A percentile compares a stretch with the other conserved stretches of the same genome.
These are phyloP conservation scores for Artemia sp. DNA, from an alignment of 2,888 invertebrate genomes.

Conservation along the genomic window DNA sequence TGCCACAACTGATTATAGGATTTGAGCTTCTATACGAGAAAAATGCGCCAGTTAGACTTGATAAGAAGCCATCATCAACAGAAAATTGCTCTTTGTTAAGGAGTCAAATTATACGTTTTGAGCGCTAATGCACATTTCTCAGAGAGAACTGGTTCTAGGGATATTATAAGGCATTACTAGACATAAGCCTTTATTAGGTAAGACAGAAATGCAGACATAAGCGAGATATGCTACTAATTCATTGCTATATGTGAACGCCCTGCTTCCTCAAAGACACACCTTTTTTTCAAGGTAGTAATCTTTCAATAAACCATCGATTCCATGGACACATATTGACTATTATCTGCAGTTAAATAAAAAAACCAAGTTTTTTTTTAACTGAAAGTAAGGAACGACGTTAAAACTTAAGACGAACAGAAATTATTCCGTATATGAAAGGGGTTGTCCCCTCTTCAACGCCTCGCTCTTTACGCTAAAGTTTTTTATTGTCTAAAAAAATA, in stretches of 20 bases:
- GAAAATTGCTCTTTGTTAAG: not conserved
- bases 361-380: too few relatives aligned
- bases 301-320: not conserved
- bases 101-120: not conserved
- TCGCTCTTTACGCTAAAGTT: too few relatives aligned
- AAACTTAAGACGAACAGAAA: too few relatives aligned
- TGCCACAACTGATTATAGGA: conserved; percentile 11
- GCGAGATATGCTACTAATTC: not conserved
- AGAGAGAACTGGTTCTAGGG: not conserved
- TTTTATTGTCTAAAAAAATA: too few relatives aligned
- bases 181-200: conserved; percentile 8
- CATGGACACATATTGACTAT: too few relatives aligned
- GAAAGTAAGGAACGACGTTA: too few relatives aligned
- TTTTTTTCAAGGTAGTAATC: not conserved
- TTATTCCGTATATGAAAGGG: too few relatives aligned
- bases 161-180: not conserved
- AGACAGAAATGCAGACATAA: conserved; percentile 5
- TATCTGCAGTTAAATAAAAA: too few relatives aligned
- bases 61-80: conserved; percentile 12
- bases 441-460: too few relatives aligned
- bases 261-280: not conserved
- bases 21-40: not conserved
- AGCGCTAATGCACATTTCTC: not conserved
- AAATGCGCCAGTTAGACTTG: not conserved
- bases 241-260: not conserved